phyloP scores from a whole-genome alignment of 2,113 vertebrate species.

The Etia nguti region DNA sequence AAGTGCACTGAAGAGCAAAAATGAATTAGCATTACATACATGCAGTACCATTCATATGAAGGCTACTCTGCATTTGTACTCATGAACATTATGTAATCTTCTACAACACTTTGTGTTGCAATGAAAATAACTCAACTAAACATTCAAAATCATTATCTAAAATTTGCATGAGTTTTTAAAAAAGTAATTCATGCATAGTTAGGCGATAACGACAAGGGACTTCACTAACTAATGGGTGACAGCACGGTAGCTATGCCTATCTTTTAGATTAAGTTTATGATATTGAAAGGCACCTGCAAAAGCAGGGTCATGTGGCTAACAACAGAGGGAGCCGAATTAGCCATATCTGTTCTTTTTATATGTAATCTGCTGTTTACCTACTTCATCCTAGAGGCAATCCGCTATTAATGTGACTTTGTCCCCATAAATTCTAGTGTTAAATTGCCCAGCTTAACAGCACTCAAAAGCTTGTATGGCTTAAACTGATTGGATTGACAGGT shows the following conservation, averaged over 20 bases:
- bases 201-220: background rate
- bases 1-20: slow-evolving; percentile 76
- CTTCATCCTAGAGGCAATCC: background rate
- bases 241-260: background rate
- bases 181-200: background rate
- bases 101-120: background rate
- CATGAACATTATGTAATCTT: background rate
- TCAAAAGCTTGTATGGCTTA: background rate
- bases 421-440: background rate
- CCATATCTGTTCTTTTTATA: background rate
- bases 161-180: background rate
- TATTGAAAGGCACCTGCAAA: background rate
- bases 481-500: background rate
- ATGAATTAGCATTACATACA: background rate
- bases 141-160: background rate
- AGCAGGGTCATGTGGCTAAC: background rate
- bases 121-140: background rate
- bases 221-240: background rate
- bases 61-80: background rate
- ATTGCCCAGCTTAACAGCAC: background rate
- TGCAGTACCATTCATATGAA: background rate
- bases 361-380: background rate
- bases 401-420: background rate
- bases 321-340: background rate
- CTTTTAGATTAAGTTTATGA: background rate